Evolutionary conservation across 2,888 invertebrate species (phyloP).

Genomic region (Chrysodeixis includens): DNA sequence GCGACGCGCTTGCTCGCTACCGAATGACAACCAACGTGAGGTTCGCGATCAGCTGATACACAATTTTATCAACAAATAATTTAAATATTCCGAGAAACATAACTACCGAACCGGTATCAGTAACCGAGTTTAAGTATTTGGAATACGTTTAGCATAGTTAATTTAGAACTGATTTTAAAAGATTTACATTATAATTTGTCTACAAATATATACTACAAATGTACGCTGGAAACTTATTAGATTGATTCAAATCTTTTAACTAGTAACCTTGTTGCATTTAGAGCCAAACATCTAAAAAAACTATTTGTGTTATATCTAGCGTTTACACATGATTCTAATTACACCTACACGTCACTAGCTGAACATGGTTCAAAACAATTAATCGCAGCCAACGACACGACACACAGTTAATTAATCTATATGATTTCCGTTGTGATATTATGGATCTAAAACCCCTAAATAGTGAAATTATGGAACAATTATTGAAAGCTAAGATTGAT

Average conservation of each 20-base stretch:
- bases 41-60: constrained; percentile 73
- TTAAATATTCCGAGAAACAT: not conserved
- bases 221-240: not conserved
- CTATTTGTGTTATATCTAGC: constrained; percentile 22
- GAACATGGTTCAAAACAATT: constrained; percentile 30
- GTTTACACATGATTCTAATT: constrained; percentile 31
- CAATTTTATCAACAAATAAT: constrained; percentile 59
- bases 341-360: constrained; percentile 41
- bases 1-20: constrained; percentile 72
- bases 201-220: no score
- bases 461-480: constrained; percentile 55
- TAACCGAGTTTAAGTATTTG: not conserved
- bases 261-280: not conserved
- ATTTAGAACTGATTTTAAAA: constrained; percentile 1
- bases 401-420: constrained; percentile 54
- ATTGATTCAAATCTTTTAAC: not conserved
- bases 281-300: constrained; percentile 16
- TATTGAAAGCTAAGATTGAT: constrained; percentile 34
- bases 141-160: not conserved
- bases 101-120: not conserved
- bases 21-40: constrained; percentile 69
- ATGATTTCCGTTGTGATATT: constrained; percentile 43
- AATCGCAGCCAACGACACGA: constrained; percentile 39
- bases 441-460: constrained; percentile 49
- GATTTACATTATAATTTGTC: not conserved